phyloP scores from a whole-genome alignment of 1,140 invertebrate species.

The Temnothorax curvispinosus region DNA sequence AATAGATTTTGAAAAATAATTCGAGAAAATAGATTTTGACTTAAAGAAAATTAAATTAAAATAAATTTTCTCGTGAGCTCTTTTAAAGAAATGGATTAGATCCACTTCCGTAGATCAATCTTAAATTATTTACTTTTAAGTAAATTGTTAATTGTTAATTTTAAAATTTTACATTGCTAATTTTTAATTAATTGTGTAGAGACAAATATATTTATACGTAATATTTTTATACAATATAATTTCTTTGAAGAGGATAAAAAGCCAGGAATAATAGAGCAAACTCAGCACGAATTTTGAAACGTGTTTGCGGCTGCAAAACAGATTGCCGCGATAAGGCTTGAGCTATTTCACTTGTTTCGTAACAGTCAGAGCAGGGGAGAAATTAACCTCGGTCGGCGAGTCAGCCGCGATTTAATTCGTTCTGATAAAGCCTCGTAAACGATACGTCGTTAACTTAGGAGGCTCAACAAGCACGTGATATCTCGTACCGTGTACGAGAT shows the following conservation, averaged over 20 bases:
- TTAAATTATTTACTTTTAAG: slow-evolving; percentile 5
- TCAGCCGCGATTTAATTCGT: slow-evolving; percentile 37
- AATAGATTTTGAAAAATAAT: not conserved
- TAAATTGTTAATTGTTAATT: not conserved
- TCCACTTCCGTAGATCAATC: not conserved
- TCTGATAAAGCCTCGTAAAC: slow-evolving; percentile 32
- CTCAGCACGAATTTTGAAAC: slow-evolving; percentile 7
- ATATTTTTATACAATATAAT: not conserved
- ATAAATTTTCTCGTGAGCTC: not conserved
- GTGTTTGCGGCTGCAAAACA: not conserved
- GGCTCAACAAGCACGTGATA: slow-evolving; percentile 45
- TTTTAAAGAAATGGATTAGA: not conserved
- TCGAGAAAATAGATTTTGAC: not conserved
- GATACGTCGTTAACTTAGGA: slow-evolving; percentile 47
- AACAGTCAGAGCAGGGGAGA: not conserved
- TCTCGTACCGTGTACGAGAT: slow-evolving; percentile 46
- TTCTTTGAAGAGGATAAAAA: not conserved
- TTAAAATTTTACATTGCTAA: not conserved
- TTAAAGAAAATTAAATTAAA: not conserved
- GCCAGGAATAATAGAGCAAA: not conserved
- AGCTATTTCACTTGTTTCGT: not conserved
- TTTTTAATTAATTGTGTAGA: slow-evolving; percentile 15
- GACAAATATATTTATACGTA: not conserved
- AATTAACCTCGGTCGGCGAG: slow-evolving; percentile 26
- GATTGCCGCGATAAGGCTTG: slow-evolving; percentile 17